Evolutionary conservation across 2,888 invertebrate genomes (phyloP).

Genomic region (Oxystoma pomonae): DNA sequence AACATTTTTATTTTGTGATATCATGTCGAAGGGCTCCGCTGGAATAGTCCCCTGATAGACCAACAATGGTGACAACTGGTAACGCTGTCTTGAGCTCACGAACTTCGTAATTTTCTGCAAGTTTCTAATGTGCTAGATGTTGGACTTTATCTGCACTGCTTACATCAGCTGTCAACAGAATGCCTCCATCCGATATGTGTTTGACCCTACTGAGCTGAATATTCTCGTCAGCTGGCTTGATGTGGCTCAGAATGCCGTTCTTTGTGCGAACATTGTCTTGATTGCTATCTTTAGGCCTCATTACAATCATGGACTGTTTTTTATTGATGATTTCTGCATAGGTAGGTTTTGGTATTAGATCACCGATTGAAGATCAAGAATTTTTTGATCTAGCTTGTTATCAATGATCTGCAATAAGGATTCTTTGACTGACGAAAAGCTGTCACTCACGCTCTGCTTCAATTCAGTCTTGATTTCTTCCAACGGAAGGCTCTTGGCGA

Average conservation of each 20-base stretch:
- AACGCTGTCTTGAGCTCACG: not conserved
- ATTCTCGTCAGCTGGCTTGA: not conserved
- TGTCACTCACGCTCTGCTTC: not conserved
- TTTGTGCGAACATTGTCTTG: not conserved
- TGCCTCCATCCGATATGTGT: not conserved
- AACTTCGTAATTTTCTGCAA: not conserved
- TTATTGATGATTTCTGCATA: not conserved
- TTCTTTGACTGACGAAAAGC: not conserved
- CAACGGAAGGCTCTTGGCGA: not conserved
- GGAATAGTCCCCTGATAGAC: not conserved
- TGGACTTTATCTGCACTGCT: not conserved
- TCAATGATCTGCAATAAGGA: too few relatives aligned
- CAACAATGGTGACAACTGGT: not conserved
- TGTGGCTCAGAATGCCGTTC: not conserved
- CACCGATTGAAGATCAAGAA: not conserved
- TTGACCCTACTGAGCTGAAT: not conserved
- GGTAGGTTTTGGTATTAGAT: not conserved
- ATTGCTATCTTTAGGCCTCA: not conserved
- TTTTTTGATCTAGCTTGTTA: not conserved
- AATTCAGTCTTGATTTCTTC: not conserved
- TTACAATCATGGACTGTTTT: not conserved
- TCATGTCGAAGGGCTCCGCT: not conserved
- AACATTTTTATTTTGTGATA: not conserved
- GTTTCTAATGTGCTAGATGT: not conserved
- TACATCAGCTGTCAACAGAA: not conserved